Percentiles rank a stretch among this genome's conserved stretches.
Evolutionary conservation across 2,888 invertebrate species (phyloP).

Genomic region (Aphodius sticticus): DNA sequence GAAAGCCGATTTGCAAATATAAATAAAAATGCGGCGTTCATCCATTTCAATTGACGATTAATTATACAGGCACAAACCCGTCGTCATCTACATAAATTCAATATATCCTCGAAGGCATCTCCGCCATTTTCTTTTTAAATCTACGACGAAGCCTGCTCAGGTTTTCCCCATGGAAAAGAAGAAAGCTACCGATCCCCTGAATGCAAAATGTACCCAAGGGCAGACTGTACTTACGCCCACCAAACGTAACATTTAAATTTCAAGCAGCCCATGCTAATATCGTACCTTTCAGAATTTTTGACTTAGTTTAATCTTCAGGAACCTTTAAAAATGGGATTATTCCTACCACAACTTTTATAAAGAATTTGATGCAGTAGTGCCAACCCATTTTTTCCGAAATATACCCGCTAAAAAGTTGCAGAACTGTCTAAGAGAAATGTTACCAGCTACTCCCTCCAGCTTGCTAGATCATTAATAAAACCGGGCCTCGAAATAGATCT

Average conservation of each 20-base stretch:
- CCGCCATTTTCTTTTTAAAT: not conserved
- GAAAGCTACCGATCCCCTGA: not conserved
- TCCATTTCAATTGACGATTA: constrained; percentile 24
- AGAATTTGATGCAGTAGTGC: not conserved
- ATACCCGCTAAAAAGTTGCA: not conserved
- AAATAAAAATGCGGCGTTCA: constrained; percentile 24
- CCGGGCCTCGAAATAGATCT: constrained; percentile 33
- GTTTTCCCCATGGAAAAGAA: not conserved
- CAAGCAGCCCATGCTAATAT: constrained; percentile 35
- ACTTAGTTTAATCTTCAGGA: not conserved
- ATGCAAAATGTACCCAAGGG: not conserved
- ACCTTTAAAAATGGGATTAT: not conserved
- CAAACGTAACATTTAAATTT: constrained; percentile 44
- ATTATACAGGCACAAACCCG: constrained; percentile 24
- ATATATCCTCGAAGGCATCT: constrained; percentile 13
- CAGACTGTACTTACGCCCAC: not conserved
- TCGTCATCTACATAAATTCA: constrained; percentile 24
- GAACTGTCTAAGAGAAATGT: not conserved
- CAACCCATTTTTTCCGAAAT: not conserved
- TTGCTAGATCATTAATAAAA: constrained; percentile 32
- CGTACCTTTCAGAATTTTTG: not conserved
- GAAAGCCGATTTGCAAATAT: constrained; percentile 20
- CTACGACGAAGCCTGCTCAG: not conserved
- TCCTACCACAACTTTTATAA: not conserved
- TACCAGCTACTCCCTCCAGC: not conserved